Percentiles rank a stretch among this genome's conserved stretches.
Evolutionary conservation across 2,797 vertebrate genomes (phyloP).

Genomic region (Diplodus sargus): DNA sequence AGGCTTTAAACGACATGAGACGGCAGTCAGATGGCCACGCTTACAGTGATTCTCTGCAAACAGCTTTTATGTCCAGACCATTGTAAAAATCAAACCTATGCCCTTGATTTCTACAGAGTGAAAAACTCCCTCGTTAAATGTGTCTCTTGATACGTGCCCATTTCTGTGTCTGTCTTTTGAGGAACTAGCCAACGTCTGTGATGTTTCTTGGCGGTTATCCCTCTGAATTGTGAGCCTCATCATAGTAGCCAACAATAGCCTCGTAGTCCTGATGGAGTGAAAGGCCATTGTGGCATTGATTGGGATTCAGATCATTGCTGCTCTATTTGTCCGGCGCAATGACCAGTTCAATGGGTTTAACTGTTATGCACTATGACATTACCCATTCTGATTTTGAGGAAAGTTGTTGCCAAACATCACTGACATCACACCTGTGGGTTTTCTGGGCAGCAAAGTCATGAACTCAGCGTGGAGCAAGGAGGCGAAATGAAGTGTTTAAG

Average conservation of each 20-base stretch:
- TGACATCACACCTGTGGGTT: neutral
- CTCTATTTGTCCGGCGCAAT: constrained; percentile 62
- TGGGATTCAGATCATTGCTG: constrained; percentile 66
- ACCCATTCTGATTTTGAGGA: neutral
- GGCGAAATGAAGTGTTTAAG: neutral
- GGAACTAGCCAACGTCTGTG: neutral
- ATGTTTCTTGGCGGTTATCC: constrained; percentile 1
- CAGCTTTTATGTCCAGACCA: no score
- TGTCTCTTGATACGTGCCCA: neutral
- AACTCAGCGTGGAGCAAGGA: neutral
- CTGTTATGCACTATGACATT: constrained; percentile 22
- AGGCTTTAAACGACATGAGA: no score
- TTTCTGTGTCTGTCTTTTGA: neutral
- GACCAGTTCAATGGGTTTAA: constrained; percentile 45
- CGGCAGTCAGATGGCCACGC: no score
- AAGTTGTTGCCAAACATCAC: neutral
- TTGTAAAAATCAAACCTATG: no score
- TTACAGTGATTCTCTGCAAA: no score
- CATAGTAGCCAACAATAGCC: neutral
- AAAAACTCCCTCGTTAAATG: neutral
- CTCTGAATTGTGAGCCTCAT: constrained; percentile 12
- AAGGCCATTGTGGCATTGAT: constrained; percentile 62
- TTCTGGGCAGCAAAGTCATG: neutral
- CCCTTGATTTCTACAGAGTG: neutral
- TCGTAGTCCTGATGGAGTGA: constrained; percentile 41